These are phyloP conservation scores for Amazona finschi DNA, from an alignment of 2,797 vertebrate genomes.

Conservation along the genomic window DNA sequence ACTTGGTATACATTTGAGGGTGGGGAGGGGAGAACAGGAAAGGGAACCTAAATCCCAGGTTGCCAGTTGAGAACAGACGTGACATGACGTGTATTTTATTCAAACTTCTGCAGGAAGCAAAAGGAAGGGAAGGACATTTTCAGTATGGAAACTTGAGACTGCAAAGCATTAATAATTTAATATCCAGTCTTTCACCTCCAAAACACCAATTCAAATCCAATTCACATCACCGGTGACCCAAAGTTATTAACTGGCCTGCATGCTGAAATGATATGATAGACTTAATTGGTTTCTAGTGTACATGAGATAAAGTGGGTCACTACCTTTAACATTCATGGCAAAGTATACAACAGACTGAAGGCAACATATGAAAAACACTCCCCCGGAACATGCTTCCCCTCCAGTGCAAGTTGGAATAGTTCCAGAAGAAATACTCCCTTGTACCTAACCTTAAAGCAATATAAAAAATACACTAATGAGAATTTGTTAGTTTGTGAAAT, in stretches of 20 bases:
- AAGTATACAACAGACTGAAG: neutral
- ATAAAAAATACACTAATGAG: neutral
- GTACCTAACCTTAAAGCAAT: accelerated
- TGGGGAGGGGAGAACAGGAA: neutral
- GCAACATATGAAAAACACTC: neutral
- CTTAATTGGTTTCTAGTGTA: neutral
- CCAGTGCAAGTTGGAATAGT: neutral
- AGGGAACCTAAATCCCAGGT: neutral
- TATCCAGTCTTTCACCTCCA: neutral
- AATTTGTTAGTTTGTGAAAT: neutral
- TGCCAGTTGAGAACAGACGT: neutral
- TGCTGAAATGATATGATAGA: neutral
- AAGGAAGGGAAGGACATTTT: neutral
- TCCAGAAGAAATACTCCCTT: neutral
- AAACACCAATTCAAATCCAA: neutral
- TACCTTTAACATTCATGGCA: neutral
- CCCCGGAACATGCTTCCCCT: neutral
- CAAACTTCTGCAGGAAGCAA: neutral
- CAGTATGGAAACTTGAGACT: neutral
- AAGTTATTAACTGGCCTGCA: neutral
- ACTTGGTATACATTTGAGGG: accelerated
- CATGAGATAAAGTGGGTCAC: neutral
- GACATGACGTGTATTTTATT: neutral
- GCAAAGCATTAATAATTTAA: neutral
- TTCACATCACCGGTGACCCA: neutral